Conservation (phyloP, 1,140 invertebrate genomes). For the Calosoma granatense region DNA sequence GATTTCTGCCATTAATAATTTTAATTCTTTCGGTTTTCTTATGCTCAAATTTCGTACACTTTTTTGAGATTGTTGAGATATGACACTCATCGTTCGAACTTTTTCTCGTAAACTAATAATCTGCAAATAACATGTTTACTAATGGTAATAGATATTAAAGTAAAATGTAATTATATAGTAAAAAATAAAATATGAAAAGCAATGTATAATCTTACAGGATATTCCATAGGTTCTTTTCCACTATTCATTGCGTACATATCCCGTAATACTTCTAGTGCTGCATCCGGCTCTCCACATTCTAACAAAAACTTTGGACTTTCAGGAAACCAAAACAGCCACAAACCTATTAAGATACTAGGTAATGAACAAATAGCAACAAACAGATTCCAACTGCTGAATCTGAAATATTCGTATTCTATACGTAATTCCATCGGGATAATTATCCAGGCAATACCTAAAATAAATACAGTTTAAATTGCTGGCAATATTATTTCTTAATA, state of each 20-base stretch:
- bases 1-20: slow-evolving; percentile 50
- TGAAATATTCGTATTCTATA: slow-evolving; percentile 42
- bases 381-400: slow-evolving; percentile 65
- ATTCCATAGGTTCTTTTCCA: slow-evolving; percentile 50
- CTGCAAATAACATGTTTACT: slow-evolving; percentile 38
- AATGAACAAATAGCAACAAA: slow-evolving; percentile 58
- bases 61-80: slow-evolving; percentile 43
- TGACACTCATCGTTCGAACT: slow-evolving; percentile 48
- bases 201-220: slow-evolving; percentile 51
- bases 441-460: slow-evolving; percentile 57
- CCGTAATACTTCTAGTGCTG: slow-evolving; percentile 55
- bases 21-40: slow-evolving; percentile 54
- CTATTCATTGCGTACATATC: slow-evolving; percentile 61
- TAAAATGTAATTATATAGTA: too few relatives aligned
- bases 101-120: slow-evolving; percentile 57
- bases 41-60: slow-evolving; percentile 47
- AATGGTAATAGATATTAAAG: too few relatives aligned
- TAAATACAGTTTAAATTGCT: slow-evolving; percentile 16
- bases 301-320: slow-evolving; percentile 80
- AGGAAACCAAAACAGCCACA: slow-evolving; percentile 65
- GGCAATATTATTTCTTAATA: background rate
- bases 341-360: slow-evolving; percentile 48
- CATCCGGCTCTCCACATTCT: slow-evolving; percentile 61
- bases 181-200: too few relatives aligned
- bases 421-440: slow-evolving; percentile 56